Conservation (phyloP, 1,140 invertebrate genomes). For the Drosophila sp. region DNA sequence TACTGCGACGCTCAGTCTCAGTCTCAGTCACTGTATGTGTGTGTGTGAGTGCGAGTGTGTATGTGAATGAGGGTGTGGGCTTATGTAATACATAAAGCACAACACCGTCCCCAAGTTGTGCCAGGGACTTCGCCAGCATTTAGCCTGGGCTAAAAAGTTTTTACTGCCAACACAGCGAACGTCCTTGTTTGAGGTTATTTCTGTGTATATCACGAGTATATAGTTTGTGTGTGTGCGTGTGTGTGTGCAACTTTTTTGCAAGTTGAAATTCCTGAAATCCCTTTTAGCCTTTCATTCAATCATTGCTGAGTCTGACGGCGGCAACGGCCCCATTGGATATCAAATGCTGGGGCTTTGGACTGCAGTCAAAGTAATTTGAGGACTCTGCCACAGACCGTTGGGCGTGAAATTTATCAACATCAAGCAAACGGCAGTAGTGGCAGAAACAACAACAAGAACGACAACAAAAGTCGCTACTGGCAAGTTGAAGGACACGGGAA, state of each 20-base stretch:
- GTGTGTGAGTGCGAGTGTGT: constrained; percentile 1
- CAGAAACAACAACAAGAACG: not conserved
- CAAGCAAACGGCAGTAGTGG: constrained; percentile 14
- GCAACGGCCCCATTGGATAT: constrained; percentile 6
- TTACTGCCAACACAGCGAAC: constrained; percentile 55
- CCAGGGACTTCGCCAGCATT: not conserved
- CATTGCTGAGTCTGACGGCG: constrained; percentile 51
- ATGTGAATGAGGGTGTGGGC: constrained; percentile 11
- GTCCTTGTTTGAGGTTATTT: constrained; percentile 83
- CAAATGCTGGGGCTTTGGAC: constrained; percentile 35
- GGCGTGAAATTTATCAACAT: constrained; percentile 75
- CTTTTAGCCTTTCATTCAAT: constrained; percentile 80
- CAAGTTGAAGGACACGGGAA: constrained; percentile 80
- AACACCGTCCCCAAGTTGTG: constrained; percentile 1
- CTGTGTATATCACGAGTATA: constrained; percentile 51
- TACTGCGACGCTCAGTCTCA: constrained; percentile 55
- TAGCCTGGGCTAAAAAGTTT: constrained; percentile 49
- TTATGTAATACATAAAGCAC: constrained; percentile 70
- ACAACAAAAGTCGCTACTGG: constrained; percentile 27
- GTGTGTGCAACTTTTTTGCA: constrained; percentile 39
- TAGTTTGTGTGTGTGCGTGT: constrained; percentile 4
- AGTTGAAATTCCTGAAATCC: constrained; percentile 67
- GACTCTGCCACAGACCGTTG: constrained; percentile 45
- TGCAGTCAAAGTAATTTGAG: constrained; percentile 78
- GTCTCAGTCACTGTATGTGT: too few relatives aligned